Base-by-base conservation (phyloP, 2,888 invertebrate species). In the Arrhopalites spinosus region DNA sequence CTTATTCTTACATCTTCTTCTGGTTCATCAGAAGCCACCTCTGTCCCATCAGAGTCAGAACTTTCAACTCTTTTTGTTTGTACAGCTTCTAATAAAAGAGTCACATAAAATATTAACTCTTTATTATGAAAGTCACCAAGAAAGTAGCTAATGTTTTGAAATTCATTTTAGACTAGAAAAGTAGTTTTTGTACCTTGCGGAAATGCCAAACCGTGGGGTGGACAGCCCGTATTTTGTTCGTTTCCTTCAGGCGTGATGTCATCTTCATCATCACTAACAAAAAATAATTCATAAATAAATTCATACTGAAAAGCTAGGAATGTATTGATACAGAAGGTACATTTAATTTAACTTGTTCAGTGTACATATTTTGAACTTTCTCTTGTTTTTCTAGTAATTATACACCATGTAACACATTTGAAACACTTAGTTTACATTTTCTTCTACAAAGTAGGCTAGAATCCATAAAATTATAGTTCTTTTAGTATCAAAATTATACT, bases 241-340 rank as follows among this genome's bases (percentile, higher is more conserved):
- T 84, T 84, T 66, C 84, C 82, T 50, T 82, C 82, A 8, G 81
- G 81, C 8, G 82, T 82, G n/a, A 81, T 69, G 47, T 81, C 81
- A 27, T 81, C 80, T 23, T 82, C 82, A 66, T 83, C 89, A 36
- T 45, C 43, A 45, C 66, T 43, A 5, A n/a, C 2, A 45, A 43
- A n/a, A 64, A 66, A 66, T 13, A 45, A 11, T 23, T 59, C 23
- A 5, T 59, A 59, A 2, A n/a, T 53, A n/a, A 20, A 20, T 20
- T 53, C 15, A 53, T 20, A n/a, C 53, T 20, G 36, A 11, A n/a
- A n/a, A n/a, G n/a, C n/a, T n/a, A n/a, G n/a, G n/a, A n/a, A n/a
- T n/a, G n/a, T n/a, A n/a, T n/a, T n/a, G n/a, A n/a, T n/a, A n/a
- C n/a, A n/a, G n/a, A n/a, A n/a, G n/a, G n/a, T n/a, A n/a, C n/a